Evolutionary conservation across 2,888 invertebrate species (phyloP), one percentile per base, ranked within the genome.

Genomic region (Graphium colonna): DNA sequence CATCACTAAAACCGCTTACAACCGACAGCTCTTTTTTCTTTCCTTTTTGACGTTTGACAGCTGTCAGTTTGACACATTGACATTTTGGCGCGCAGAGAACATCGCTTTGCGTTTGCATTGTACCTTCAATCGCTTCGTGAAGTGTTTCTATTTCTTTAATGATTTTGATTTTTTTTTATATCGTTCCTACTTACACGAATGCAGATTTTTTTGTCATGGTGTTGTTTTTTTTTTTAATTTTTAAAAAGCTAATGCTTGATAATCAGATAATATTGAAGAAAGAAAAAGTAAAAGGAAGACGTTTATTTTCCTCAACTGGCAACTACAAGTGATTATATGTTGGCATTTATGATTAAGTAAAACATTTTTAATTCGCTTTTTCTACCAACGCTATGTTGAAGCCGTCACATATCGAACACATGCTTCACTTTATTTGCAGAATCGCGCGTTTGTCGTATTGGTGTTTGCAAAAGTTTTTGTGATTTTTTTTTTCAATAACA

Each of bases 1-100:
- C 61, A 38, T 16, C 59, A 58, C 50, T 55, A 51, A 56, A 33
- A 39, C 21, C 12, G 49, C 49, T 52, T 45, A n/a, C n/a, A n/a
- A n/a, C 21, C 31, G 18, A 31, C 40, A 49, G 9, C 31, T 48
- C 5, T 21, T 3, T 21, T 21, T n/a, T n/a, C 5, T 21, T 21
- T 31, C 9, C 31, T 1, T 7, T 31, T 31, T 42, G 43, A 43
- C 42, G 12, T 50, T 42, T 42, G 42, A 50, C 50, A 45, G 45
- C 33, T 28, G 16, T 5, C 28, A 7, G n/a, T 44, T 44, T 44
- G 21, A 12, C 28, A 36, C 12, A 36, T 36, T 12, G 9, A 9
- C 8, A 10, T 31, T 13, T 36, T 36, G 36, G 13, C 36, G 13
- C 36, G 31, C 26, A 26, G 7, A 31, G 10, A 21, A 31, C 1